phyloP scores from a whole-genome alignment of 2,113 vertebrate genomes.

The Herpetotheres cachinnans region DNA sequence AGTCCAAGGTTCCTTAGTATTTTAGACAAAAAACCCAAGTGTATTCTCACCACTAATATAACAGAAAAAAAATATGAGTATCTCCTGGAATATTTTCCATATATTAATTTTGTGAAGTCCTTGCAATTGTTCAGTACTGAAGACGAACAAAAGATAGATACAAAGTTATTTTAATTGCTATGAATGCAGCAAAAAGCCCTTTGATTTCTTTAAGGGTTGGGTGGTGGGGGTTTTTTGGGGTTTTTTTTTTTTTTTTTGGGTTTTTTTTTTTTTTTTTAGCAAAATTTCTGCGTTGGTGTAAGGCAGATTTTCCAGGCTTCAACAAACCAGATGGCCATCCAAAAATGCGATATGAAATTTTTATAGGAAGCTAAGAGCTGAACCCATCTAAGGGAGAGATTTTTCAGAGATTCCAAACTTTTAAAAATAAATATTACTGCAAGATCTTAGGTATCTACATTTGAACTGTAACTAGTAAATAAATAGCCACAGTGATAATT shows the following conservation, averaged over 20 bases:
- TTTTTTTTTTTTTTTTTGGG: neutral
- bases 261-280: constrained; percentile 70
- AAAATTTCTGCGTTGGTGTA: constrained; percentile 83
- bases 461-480: constrained; percentile 68
- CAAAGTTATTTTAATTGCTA: constrained; percentile 48
- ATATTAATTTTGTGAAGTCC: neutral
- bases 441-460: constrained; percentile 66
- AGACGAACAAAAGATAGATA: constrained; percentile 23
- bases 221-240: neutral
- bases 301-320: constrained; percentile 82
- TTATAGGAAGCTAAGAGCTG: constrained; percentile 78
- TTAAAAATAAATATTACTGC: constrained; percentile 76
- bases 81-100: neutral
- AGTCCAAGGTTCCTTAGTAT: neutral
- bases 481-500: constrained; percentile 70
- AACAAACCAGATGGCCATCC: constrained; percentile 84
- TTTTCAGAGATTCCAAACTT: constrained; percentile 74
- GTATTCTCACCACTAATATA: neutral
- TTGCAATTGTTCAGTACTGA: neutral
- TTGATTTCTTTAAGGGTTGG: constrained; percentile 69
- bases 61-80: neutral
- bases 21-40: neutral
- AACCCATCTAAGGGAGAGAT: constrained; percentile 70
- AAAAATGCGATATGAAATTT: constrained; percentile 82
- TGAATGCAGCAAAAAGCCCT: constrained; percentile 51